Percentiles rank a stretch among this genome's conserved stretches.
phyloP scores from a whole-genome alignment of 2,797 vertebrate species.

The Diplodus sargus region DNA sequence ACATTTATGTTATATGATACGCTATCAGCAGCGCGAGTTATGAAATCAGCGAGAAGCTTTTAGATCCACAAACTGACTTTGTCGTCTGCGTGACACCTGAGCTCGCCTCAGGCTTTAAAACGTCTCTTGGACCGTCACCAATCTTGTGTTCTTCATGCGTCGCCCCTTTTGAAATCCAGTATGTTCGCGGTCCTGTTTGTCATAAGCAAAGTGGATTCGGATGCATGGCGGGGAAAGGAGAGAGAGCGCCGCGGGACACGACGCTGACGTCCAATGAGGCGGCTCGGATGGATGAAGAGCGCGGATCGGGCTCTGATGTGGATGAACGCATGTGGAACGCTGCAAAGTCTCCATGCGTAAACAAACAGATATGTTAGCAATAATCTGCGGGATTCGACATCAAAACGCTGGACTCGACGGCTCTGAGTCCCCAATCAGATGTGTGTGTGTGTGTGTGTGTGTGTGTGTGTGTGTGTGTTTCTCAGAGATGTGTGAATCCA shows the following conservation, averaged over 20 bases:
- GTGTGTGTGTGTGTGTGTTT: neutral
- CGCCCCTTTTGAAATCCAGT: constrained; percentile 17
- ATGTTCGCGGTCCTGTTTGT: constrained; percentile 47
- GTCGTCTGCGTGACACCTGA: constrained; percentile 30
- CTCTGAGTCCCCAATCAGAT: neutral
- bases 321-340: constrained; percentile 37
- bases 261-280: constrained; percentile 3
- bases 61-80: neutral
- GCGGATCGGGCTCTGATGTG: constrained; percentile 38
- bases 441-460: constrained; percentile 18
- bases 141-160: neutral
- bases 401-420: constrained; percentile 36
- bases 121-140: constrained; percentile 32
- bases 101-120: constrained; percentile 22
- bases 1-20: neutral
- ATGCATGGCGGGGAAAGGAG: constrained; percentile 13
- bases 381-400: constrained; percentile 24
- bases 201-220: constrained; percentile 42
- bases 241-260: neutral
- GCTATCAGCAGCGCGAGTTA: constrained; percentile 8
- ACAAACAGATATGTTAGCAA: constrained; percentile 61
- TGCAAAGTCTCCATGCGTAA: constrained; percentile 35
- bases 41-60: constrained; percentile 15
- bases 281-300: constrained; percentile 1
- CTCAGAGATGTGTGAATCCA: neutral